Percentiles rank a stretch among this genome's conserved stretches.
Evolutionary conservation across 2,888 invertebrate species (phyloP).

Genomic region (Mongoloraphidia duomilia): DNA sequence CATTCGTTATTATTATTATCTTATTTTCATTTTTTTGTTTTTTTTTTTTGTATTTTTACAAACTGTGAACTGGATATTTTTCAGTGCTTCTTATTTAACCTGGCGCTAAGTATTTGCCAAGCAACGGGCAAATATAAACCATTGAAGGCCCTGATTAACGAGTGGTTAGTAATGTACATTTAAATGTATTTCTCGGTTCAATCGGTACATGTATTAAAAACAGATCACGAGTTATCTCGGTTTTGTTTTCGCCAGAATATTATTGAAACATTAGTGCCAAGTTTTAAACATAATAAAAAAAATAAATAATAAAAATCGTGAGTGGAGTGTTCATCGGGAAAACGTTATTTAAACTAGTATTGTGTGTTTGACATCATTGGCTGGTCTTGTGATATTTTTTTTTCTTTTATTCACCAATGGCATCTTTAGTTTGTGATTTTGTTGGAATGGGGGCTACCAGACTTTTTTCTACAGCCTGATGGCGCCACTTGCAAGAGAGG

Average conservation of each 20-base stretch:
- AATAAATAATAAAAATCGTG: constrained; percentile 1
- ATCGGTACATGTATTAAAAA: not conserved
- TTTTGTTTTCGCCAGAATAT: not conserved
- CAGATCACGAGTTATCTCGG: no score
- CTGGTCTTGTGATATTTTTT: constrained; percentile 3
- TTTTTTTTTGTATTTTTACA: not conserved
- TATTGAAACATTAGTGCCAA: not conserved
- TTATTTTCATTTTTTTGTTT: not conserved
- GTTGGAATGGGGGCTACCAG: not conserved
- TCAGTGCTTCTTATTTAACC: constrained; percentile 1
- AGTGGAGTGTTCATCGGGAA: constrained; percentile 1
- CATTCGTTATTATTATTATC: not conserved
- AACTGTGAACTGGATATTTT: not conserved
- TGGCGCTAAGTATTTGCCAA: not conserved
- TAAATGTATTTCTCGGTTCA: not conserved
- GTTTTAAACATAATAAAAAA: not conserved
- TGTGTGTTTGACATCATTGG: constrained; percentile 2
- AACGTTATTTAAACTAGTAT: not conserved
- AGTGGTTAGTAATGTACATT: not conserved
- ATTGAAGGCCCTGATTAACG: not conserved
- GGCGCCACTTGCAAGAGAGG: no score
- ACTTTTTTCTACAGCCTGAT: constrained; percentile 1
- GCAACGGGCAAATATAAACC: not conserved
- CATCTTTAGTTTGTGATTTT: not conserved
- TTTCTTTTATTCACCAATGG: not conserved